A percentile compares a stretch with the other conserved stretches of the same genome.
These are phyloP conservation scores for Acinonyx jubatus DNA, from an alignment of 2,113 vertebrate genomes.

Conservation along the genomic window DNA sequence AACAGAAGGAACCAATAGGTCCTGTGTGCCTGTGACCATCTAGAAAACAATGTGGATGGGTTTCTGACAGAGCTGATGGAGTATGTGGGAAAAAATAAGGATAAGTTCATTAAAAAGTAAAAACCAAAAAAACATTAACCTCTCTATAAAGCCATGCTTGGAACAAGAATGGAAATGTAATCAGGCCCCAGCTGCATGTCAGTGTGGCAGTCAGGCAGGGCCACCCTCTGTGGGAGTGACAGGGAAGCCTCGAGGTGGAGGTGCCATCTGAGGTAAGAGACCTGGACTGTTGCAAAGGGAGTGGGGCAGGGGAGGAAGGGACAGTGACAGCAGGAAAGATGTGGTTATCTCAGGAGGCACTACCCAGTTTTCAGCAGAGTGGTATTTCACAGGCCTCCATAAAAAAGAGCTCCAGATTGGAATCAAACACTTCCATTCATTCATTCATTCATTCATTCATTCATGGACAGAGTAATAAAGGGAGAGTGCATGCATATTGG, in stretches of 20 bases:
- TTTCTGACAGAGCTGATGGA: not conserved
- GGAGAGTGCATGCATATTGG: too few relatives aligned
- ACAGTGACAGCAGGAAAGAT: not conserved
- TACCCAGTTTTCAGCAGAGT: not conserved
- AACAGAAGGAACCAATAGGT: not conserved
- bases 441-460: too few relatives aligned
- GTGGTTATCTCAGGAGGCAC: not conserved
- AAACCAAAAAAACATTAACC: not conserved
- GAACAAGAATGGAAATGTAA: not conserved
- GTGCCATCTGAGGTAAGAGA: not conserved
- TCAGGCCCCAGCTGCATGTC: rapidly evolving
- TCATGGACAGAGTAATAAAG: too few relatives aligned
- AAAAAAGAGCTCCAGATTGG: not conserved
- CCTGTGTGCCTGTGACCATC: not conserved
- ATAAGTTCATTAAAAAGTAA: not conserved
- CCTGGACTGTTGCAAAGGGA: not conserved
- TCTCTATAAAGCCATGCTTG: not conserved
- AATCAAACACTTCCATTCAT: not conserved
- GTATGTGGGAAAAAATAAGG: not conserved
- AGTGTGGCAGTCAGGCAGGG: not conserved
- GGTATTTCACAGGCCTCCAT: not conserved
- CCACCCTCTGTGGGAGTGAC: not conserved
- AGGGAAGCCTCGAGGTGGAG: not conserved
- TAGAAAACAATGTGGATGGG: not conserved
- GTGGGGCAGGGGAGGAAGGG: too few relatives aligned